phyloP scores from a whole-genome alignment of 1,140 invertebrate species.

The Zophobas morio region DNA sequence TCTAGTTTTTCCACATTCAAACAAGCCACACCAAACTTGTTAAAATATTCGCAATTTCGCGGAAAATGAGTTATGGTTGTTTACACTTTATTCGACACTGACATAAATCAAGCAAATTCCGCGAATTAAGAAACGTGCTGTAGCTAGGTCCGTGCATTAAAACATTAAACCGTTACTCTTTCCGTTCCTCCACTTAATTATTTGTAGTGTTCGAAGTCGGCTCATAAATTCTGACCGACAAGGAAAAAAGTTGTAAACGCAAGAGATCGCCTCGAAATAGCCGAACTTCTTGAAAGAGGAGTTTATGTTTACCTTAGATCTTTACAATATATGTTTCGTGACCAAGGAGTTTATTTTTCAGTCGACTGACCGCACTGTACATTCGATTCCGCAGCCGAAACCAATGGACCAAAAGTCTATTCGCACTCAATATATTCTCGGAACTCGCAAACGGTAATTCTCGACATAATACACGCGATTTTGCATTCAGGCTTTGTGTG shows the following conservation, averaged over 20 bases:
- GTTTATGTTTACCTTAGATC: slow-evolving; percentile 49
- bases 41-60: slow-evolving; percentile 53
- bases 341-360: slow-evolving; percentile 56
- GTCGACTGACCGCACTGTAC: slow-evolving; percentile 48
- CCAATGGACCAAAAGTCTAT: slow-evolving; percentile 54
- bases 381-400: slow-evolving; percentile 42
- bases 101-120: slow-evolving; percentile 53
- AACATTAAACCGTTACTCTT: slow-evolving; percentile 1
- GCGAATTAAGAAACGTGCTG: slow-evolving; percentile 33
- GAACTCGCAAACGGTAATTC: slow-evolving; percentile 34
- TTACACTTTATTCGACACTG: slow-evolving; percentile 56
- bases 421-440: slow-evolving; percentile 52
- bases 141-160: neutral
- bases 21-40: slow-evolving; percentile 31
- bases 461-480: slow-evolving; percentile 23
- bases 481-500: slow-evolving; percentile 29
- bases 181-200: slow-evolving; percentile 2
- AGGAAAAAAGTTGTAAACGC: slow-evolving; percentile 22
- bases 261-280: slow-evolving; percentile 27
- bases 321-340: slow-evolving; percentile 52
- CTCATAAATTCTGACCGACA: neutral
- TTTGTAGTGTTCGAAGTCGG: neutral
- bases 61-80: slow-evolving; percentile 55
- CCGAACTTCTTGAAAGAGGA: slow-evolving; percentile 36
- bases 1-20: slow-evolving; percentile 37